Evolutionary conservation across 92 coral and sea anemone species (phyloP).

Genomic region (Epizoanthus fatuus): DNA sequence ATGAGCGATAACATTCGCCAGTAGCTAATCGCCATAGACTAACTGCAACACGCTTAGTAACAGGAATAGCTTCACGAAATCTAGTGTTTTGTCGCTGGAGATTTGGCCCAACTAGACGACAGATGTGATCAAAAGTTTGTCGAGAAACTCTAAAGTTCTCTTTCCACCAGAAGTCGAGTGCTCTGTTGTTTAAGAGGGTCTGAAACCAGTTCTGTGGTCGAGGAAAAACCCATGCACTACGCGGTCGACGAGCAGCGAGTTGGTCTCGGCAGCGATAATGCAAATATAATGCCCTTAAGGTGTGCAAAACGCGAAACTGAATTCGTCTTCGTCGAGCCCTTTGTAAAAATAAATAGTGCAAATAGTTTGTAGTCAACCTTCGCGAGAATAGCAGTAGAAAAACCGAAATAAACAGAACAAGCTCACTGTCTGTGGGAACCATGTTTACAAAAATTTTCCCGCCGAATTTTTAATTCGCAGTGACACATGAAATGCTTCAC

Average conservation of each 20-base stretch:
- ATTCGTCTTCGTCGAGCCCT: constrained; percentile 51
- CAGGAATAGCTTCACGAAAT: constrained; percentile 47
- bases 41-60: constrained; percentile 21
- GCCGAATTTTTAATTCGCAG: no score
- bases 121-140: constrained; percentile 46
- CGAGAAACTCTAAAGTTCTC: constrained; percentile 57
- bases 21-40: constrained; percentile 28
- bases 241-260: constrained; percentile 37
- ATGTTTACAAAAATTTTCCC: no score
- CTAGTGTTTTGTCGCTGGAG: constrained; percentile 53
- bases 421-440: not conserved
- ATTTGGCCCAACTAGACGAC: constrained; percentile 55
- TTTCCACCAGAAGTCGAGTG: constrained; percentile 63
- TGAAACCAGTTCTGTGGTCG: constrained; percentile 64
- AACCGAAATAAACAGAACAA: constrained; percentile 51
- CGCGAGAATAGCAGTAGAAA: constrained; percentile 55
- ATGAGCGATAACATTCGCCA: constrained; percentile 30
- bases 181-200: constrained; percentile 51
- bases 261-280: constrained; percentile 39
- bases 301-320: constrained; percentile 38
- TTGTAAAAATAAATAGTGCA: constrained; percentile 42
- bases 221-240: constrained; percentile 59
- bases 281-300: constrained; percentile 39
- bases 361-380: constrained; percentile 51
- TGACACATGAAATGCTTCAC: no score